Evolutionary conservation across 2,888 invertebrate species (phyloP).

Genomic region (Caenorhabditis afra): DNA sequence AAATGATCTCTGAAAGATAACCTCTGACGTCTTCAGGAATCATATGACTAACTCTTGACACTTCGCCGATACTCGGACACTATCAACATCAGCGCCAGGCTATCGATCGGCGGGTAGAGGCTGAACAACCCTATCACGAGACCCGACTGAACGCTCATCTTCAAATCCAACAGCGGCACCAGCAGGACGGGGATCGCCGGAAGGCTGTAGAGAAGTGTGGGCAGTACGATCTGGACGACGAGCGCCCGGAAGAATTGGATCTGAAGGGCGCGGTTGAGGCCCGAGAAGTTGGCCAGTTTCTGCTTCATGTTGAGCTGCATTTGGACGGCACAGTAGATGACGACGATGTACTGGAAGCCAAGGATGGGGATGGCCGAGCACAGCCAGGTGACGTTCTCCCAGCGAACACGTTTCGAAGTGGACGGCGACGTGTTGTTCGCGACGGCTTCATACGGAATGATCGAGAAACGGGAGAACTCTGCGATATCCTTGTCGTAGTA

Average conservation of each 20-base stretch:
- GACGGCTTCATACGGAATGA: conserved; percentile 13
- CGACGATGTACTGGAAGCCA: conserved; percentile 14
- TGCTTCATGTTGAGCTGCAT: conserved; percentile 27
- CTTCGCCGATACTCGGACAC: conserved; percentile 7
- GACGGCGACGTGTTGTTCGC: neutral
- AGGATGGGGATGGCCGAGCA: conserved; percentile 1
- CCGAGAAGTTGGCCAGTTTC: conserved; percentile 16
- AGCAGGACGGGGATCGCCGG: conserved; percentile 1
- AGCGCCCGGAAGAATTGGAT: conserved; percentile 22
- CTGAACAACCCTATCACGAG: conserved; percentile 1
- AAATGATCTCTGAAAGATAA: neutral
- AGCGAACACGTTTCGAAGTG: neutral
- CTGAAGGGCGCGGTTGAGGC: conserved; percentile 20
- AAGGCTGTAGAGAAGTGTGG: neutral
- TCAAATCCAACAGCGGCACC: neutral
- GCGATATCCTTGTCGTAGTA: conserved; percentile 15
- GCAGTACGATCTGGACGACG: conserved; percentile 20
- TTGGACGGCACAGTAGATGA: conserved; percentile 21
- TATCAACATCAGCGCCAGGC: neutral
- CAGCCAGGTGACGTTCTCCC: conserved; percentile 25
- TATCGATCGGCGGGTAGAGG: conserved; percentile 10
- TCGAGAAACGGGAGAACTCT: conserved; percentile 13
- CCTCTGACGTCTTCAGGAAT: neutral
- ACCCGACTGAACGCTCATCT: conserved; percentile 11
- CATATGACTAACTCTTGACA: neutral